phyloP scores from a whole-genome alignment of 1,140 invertebrate species.

The Grapholita molesta region DNA sequence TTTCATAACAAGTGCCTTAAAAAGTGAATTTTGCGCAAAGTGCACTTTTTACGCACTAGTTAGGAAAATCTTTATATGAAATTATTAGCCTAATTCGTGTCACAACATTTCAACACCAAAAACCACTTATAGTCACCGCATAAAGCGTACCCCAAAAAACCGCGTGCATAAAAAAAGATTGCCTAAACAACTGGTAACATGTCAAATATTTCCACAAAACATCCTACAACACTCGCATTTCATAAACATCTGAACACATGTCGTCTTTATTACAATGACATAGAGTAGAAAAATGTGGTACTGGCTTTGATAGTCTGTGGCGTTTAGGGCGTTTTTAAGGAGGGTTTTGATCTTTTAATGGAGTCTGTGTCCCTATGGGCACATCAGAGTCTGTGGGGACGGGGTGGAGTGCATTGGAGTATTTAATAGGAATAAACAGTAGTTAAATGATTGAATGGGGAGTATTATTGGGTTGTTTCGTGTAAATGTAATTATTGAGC shows the following conservation, averaged over 20 bases:
- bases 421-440: constrained; percentile 15
- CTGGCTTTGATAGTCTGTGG: neutral
- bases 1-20: too few relatives aligned
- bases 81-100: neutral
- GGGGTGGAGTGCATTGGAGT: neutral
- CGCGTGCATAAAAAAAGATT: constrained; percentile 33
- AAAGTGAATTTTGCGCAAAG: too few relatives aligned
- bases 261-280: neutral
- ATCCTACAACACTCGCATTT: neutral
- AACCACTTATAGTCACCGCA: neutral
- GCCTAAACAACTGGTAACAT: constrained; percentile 45
- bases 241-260: neutral
- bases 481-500: constrained; percentile 7
- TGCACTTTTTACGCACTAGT: neutral
- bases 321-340: neutral
- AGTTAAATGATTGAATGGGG: neutral
- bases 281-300: neutral
- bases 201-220: neutral
- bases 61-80: neutral
- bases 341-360: neutral
- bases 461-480: neutral
- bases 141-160: constrained; percentile 31
- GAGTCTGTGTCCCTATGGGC: constrained; percentile 15
- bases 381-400: constrained; percentile 28
- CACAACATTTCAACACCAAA: neutral